Percentiles rank a stretch among this genome's conserved stretches.
Conservation (phyloP, 2,797 vertebrate species). For the Poeciliopsis presidionis region DNA sequence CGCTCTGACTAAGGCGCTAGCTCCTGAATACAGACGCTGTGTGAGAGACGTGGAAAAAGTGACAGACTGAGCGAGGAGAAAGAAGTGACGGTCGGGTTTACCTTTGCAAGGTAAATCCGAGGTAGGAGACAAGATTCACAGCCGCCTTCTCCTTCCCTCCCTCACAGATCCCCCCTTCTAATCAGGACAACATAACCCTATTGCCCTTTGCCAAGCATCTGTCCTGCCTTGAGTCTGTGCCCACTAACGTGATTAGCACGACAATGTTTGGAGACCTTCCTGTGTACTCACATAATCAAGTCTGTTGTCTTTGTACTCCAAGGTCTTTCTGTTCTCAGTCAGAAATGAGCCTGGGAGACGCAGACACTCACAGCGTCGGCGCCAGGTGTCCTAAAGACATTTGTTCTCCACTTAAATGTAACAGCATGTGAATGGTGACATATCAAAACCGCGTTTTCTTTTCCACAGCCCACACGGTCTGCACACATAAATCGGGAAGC, state of each 20-base stretch:
- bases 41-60: background rate
- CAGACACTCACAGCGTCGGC: conserved; percentile 63
- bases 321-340: conserved; percentile 70
- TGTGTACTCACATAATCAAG: conserved; percentile 72
- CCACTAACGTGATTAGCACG: conserved; percentile 78
- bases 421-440: conserved; percentile 50
- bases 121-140: conserved; percentile 60
- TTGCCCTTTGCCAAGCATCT: conserved; percentile 75
- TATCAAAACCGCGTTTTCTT: conserved; percentile 23
- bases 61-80: conserved; percentile 1
- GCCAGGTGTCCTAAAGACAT: conserved; percentile 67
- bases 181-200: conserved; percentile 77
- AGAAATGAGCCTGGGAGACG: conserved; percentile 57
- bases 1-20: conserved; percentile 13
- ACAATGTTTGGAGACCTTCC: conserved; percentile 73
- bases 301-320: conserved; percentile 73
- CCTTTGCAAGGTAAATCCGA: conserved; percentile 61
- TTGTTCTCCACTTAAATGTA: conserved; percentile 56
- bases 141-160: conserved; percentile 14
- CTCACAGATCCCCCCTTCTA: conserved; percentile 25
- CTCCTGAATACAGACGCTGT: conserved; percentile 14
- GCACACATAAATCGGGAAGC: conserved; percentile 31
- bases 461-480: conserved; percentile 35
- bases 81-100: conserved; percentile 36
- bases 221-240: conserved; percentile 71